These are phyloP conservation scores for Eurytoma adleriae DNA, from an alignment of 2,888 invertebrate genomes.

Conservation along the genomic window DNA sequence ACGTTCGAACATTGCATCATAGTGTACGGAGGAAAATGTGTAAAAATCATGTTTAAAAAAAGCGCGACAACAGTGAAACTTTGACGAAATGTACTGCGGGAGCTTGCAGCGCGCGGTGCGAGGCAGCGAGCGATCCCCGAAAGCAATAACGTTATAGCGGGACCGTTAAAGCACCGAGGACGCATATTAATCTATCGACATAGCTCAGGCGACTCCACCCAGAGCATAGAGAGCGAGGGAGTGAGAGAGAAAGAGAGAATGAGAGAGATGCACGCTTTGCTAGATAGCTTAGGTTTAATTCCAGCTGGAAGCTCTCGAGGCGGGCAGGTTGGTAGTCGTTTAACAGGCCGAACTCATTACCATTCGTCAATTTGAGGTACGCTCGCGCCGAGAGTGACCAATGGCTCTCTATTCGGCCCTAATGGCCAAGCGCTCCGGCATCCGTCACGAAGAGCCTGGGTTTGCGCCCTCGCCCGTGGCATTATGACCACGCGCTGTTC, in stretches of 20 bases:
- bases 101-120: not conserved
- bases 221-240: not conserved
- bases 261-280: not conserved
- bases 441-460: constrained; percentile 69
- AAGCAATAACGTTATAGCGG: too few relatives aligned
- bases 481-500: constrained; percentile 14
- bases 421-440: constrained; percentile 73
- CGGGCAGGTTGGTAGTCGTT: constrained; percentile 65
- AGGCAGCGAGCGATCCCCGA: not conserved
- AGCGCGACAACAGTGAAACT: too few relatives aligned
- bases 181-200: constrained; percentile 53
- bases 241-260: not conserved
- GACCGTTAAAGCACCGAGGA: constrained; percentile 37
- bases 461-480: constrained; percentile 4
- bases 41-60: too few relatives aligned
- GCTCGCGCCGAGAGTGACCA: constrained; percentile 74
- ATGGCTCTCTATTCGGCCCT: constrained; percentile 75
- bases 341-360: constrained; percentile 76
- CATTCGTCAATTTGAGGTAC: constrained; percentile 76
- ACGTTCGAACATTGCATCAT: too few relatives aligned
- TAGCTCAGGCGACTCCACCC: constrained; percentile 14
- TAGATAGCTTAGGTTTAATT: constrained; percentile 63
- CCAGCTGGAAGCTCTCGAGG: constrained; percentile 61
- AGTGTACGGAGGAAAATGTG: too few relatives aligned
- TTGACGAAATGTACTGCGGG: too few relatives aligned